Evolutionary conservation across 1,140 invertebrate species (phyloP).

Genomic region (Arion vulgaris): DNA sequence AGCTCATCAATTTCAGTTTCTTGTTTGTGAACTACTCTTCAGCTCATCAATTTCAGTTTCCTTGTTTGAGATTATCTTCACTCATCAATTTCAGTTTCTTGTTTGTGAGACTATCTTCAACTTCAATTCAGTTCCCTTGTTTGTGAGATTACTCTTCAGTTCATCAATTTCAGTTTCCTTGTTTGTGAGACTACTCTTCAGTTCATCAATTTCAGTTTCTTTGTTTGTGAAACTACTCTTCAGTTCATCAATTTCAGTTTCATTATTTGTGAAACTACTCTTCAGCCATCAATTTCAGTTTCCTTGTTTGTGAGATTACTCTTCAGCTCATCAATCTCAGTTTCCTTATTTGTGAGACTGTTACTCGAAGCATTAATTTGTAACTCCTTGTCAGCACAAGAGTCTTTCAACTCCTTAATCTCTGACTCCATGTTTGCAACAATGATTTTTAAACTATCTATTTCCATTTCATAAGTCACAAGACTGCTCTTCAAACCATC

Average conservation of each 20-base stretch:
- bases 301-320: background rate
- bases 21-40: background rate
- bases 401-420: background rate
- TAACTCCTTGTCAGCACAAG: background rate
- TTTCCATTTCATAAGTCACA: background rate
- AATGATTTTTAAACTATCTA: background rate
- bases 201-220: background rate
- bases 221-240: constrained; percentile 25
- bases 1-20: background rate
- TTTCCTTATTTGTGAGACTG: constrained; percentile 7
- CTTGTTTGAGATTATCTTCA: background rate
- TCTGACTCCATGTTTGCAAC: background rate
- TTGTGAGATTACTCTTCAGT: background rate
- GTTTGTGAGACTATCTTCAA: background rate
- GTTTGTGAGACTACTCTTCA: background rate
- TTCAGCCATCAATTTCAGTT: constrained; percentile 15
- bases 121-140: background rate
- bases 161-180: background rate
- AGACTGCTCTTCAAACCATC: background rate
- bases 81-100: background rate
- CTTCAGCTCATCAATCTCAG: constrained; percentile 17
- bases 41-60: background rate
- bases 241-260: constrained; percentile 1
- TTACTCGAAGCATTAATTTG: constrained; percentile 15
- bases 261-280: background rate